Base-by-base conservation (phyloP, 2,888 invertebrate species). In the Philereme transversata region DNA sequence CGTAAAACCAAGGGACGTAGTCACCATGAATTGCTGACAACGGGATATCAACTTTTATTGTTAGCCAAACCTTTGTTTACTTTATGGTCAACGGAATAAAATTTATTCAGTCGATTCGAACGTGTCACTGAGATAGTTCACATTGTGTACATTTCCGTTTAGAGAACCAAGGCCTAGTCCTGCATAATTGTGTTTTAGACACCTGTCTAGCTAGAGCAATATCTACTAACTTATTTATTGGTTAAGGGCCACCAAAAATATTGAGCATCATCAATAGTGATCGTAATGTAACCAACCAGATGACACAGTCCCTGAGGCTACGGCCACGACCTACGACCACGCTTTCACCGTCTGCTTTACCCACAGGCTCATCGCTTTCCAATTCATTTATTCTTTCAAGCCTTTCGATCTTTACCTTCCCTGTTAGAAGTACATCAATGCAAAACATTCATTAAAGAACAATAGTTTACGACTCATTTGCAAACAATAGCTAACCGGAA, bases 401-500 rank as follows among this genome's bases (percentile, higher is more conserved):
- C 54, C 57, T 71, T 68, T 73, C 64, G 57, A 68, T 67, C 65
- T 65, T 53, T 60, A 47, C 54, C 56, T 68, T 65, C 59, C 65
- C 57, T 62, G 62, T 55, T 45, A 60, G 55, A 57, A 59, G 62
- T 57, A 63, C 53, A 70, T 62, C 64, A 57, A 65, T 51, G 40
- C 61, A 70, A 72, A 64, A 63, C 63, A 71, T 70, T 68, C 65
- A 74, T 71, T 70, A 66, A 69, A 74, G 70, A 73, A 76, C 74
- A 73, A 73, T 73, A 74, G 65, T 74, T 71, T 74, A 76, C 78
- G 78, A 82, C 71, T 81, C 83, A 87, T 87, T 88, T 82, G 77
- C 82, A 83, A 86, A 88, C 87, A 89, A 87, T 88, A 81, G 73
- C 65, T 60, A 73, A 70, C 78, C 80, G 84, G 80, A 87, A 86